Conservation (phyloP, 2,113 vertebrate species). For the Upupa epops region DNA sequence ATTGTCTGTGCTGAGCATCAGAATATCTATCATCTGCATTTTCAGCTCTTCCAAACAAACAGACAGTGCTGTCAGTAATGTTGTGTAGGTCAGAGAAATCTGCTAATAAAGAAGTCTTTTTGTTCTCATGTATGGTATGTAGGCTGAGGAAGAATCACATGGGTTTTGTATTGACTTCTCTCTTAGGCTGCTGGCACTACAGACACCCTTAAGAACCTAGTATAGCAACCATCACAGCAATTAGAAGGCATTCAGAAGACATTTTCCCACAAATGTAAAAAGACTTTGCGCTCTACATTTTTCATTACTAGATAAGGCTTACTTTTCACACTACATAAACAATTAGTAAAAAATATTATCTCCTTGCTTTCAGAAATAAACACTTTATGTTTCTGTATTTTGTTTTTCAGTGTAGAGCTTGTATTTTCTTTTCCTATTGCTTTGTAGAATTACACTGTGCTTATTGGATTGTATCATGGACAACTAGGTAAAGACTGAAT, state of each 20-base stretch:
- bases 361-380: not conserved
- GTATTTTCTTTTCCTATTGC: not conserved
- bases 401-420: not conserved
- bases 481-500: not conserved
- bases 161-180: not conserved
- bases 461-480: not conserved
- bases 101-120: not conserved
- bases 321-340: not conserved
- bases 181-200: not conserved
- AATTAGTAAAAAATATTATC: not conserved
- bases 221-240: not conserved
- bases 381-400: not conserved
- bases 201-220: not conserved
- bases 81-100: not conserved
- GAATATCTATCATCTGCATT: not conserved
- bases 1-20: not conserved
- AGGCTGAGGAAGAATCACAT: not conserved
- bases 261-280: not conserved
- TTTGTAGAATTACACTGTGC: not conserved
- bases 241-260: not conserved
- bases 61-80: not conserved
- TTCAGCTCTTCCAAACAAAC: not conserved
- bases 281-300: not conserved
- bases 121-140: not conserved
- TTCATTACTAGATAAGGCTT: not conserved